These are phyloP conservation scores for Leptinotarsa haldemani DNA, from an alignment of 2,888 invertebrate species.

Conservation along the genomic window DNA sequence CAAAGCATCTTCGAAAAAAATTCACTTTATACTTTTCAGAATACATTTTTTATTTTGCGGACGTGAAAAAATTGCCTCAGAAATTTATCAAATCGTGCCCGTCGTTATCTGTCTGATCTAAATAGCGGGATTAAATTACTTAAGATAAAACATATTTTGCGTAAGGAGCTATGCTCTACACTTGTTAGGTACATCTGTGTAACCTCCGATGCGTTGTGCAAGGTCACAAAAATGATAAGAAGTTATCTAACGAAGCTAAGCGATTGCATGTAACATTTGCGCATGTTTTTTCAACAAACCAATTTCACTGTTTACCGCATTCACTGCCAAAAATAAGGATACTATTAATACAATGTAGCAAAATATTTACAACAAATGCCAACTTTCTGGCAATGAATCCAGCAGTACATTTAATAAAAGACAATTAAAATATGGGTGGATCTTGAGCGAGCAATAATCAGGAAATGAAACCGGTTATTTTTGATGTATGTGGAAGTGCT, in stretches of 20 bases:
- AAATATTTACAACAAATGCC: slow-evolving; percentile 40
- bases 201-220: slow-evolving; percentile 42
- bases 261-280: slow-evolving; percentile 26
- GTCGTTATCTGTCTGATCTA: background rate
- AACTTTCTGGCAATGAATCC: slow-evolving; percentile 34
- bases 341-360: slow-evolving; percentile 44
- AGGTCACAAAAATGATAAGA: slow-evolving; percentile 41
- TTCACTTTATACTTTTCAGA: too few relatives aligned
- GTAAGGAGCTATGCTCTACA: background rate
- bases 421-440: slow-evolving; percentile 11
- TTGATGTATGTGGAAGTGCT: slow-evolving; percentile 1
- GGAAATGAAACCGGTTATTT: slow-evolving; percentile 3
- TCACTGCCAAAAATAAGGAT: slow-evolving; percentile 30
- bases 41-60: background rate
- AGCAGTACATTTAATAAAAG: background rate
- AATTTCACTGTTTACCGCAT: slow-evolving; percentile 36
- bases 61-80: background rate
- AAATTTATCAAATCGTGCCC: background rate
- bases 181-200: slow-evolving; percentile 30
- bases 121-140: slow-evolving; percentile 12
- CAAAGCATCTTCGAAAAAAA: too few relatives aligned
- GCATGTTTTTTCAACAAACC: slow-evolving; percentile 31
- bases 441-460: background rate
- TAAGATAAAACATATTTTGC: slow-evolving; percentile 21
- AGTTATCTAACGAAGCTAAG: slow-evolving; percentile 34